Conservation (phyloP, 2,888 invertebrate genomes). For the Autographa gamma region DNA sequence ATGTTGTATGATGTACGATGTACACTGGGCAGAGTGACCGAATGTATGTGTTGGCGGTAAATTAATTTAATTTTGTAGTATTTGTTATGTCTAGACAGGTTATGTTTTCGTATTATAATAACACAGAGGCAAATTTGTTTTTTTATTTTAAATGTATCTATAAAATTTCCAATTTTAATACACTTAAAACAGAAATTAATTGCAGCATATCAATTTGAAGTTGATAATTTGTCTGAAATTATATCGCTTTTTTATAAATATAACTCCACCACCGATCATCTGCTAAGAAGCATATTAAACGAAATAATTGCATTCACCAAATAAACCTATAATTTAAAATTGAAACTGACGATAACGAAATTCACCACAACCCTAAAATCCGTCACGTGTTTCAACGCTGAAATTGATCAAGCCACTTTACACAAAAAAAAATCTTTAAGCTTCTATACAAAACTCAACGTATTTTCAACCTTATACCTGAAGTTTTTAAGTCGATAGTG, state of each 20-base stretch:
- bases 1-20: background rate
- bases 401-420: conserved; percentile 26
- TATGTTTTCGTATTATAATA: too few species aligned
- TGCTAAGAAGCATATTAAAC: too few species aligned
- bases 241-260: too few species aligned
- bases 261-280: too few species aligned
- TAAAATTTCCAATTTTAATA: too few species aligned
- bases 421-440: conserved; percentile 15
- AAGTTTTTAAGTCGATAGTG: conserved; percentile 10
- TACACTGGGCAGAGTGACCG: background rate
- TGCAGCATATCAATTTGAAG: too few species aligned
- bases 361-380: conserved; percentile 15
- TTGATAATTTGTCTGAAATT: too few species aligned
- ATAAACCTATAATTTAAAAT: conserved; percentile 1
- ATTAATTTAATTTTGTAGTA: background rate
- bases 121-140: too few species aligned
- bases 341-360: conserved; percentile 14
- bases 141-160: too few species aligned
- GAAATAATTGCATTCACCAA: background rate
- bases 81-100: too few species aligned
- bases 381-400: conserved; percentile 28
- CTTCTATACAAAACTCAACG: background rate
- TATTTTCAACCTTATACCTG: conserved; percentile 15
- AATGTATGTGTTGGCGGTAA: background rate
- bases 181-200: too few species aligned